Evolutionary conservation across 2,113 vertebrate genomes (phyloP).

Genomic region (Myotis davidii): DNA sequence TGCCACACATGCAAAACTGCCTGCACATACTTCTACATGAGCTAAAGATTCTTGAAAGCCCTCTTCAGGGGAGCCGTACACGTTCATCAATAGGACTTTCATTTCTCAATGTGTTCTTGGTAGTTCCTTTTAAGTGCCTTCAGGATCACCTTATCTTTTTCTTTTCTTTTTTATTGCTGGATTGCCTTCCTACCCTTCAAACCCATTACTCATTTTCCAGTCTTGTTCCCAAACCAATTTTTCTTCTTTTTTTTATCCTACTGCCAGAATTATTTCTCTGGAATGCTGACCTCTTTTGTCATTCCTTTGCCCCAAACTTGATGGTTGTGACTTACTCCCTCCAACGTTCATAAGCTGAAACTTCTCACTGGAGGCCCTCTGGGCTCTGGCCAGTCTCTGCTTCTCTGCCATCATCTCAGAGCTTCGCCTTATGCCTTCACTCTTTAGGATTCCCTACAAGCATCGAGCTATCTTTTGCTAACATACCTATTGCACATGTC

Average conservation of each 20-base stretch:
- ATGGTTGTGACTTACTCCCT: not conserved
- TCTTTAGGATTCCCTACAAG: not conserved
- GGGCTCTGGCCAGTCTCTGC: not conserved
- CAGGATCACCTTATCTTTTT: slow-evolving; percentile 17
- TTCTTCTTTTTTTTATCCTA: not conserved
- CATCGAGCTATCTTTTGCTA: not conserved
- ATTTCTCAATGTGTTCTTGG: slow-evolving; percentile 48
- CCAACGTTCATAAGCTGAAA: not conserved
- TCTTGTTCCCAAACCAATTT: not conserved
- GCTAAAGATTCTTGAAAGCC: slow-evolving; percentile 54
- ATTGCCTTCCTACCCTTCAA: not conserved
- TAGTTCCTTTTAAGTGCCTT: slow-evolving; percentile 25
- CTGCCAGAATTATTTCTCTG: not conserved
- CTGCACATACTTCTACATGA: slow-evolving; percentile 60
- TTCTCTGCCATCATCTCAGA: not conserved
- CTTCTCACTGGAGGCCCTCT: not conserved
- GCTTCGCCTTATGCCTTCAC: not conserved
- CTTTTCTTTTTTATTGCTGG: not conserved
- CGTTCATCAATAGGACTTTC: not conserved
- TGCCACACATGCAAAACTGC: slow-evolving; percentile 63
- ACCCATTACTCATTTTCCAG: not conserved
- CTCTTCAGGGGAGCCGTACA: not conserved
- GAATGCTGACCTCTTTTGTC: not conserved
- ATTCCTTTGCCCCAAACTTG: not conserved
- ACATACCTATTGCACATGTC: not conserved